Base-by-base conservation (phyloP, 2,113 vertebrate species). In the Microtus richardsoni region DNA sequence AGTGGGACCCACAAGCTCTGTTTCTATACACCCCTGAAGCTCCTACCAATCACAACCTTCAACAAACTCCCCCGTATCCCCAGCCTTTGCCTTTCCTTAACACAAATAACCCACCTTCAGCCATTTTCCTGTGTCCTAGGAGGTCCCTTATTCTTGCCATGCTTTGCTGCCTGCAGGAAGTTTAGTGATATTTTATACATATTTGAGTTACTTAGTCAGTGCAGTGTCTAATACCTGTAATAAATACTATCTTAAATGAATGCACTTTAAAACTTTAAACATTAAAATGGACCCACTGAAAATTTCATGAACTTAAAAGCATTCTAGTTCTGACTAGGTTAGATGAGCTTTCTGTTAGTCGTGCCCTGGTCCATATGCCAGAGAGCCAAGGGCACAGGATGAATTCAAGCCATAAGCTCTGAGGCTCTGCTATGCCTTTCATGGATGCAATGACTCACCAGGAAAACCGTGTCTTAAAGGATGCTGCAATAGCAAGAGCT, bases 211-310 rank as follows among this genome's bases (percentile, higher is more conserved):
- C 33, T 78, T 44, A 28, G 19, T n/a, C 49, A 94, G 39, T 47
- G n/a, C 12, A 75, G 33, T 33, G 80, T 17, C 44, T 91, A 47
- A 47, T 49, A 47, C 21, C 30, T 41, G 8, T 49, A 26, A 71
- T 49, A 93, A 95, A 73, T 52, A 91, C 49, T 94, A 19, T 52
- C 84, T 92, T 30, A 28, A 82, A 22, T 39, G 54, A 82, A n/a
- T 58, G 19, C 24, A 58, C 10, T 16, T 77, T 74, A 75, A 96
- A 80, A 36, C 26, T 41, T 60, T 47, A 62, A 44, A 60, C 17
- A 14, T 64, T 82, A 52, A 82, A 47, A 49, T 21, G 49, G 44
- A 52, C 10, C 26, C 54, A 44, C 66, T 78, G 30, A 86, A 79
- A 71, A 28, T 39, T 71, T 62, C 39, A 58, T 7, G 22, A 86